phyloP scores from a whole-genome alignment of 2,888 invertebrate species.

The Venustoraphidia nigricollis region DNA sequence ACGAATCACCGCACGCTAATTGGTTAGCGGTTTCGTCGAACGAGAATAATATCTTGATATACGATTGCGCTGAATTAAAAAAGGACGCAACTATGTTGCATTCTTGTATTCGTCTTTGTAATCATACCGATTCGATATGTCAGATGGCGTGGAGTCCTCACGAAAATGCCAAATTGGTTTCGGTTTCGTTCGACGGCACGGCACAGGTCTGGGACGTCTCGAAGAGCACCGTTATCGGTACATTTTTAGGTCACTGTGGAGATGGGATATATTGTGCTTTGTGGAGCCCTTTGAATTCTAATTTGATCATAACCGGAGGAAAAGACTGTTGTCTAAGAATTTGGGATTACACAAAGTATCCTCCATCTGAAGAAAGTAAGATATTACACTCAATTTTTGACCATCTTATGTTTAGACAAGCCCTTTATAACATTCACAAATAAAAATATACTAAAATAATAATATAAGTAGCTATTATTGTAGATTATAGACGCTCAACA shows the following conservation, averaged over 20 bases:
- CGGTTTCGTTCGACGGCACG: conserved; percentile 52
- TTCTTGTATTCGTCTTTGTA: too few species aligned
- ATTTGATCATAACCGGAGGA: conserved; percentile 47
- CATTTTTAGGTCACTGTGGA: conserved; percentile 39
- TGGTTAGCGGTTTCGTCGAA: conserved; percentile 48
- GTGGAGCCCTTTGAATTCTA: conserved; percentile 49
- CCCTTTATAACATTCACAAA: too few species aligned
- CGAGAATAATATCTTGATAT: conserved; percentile 32
- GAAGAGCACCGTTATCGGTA: conserved; percentile 34
- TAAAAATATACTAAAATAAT: too few species aligned
- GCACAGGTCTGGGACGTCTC: conserved; percentile 51
- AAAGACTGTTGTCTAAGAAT: conserved; percentile 47
- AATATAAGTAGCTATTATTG: too few species aligned
- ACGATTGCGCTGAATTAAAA: conserved; percentile 23
- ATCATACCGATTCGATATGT: conserved; percentile 37
- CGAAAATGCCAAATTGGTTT: conserved; percentile 42
- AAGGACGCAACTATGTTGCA: background rate
- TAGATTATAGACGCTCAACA: too few species aligned
- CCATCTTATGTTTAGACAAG: too few species aligned
- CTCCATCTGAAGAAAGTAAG: conserved; percentile 21
- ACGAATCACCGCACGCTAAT: conserved; percentile 37
- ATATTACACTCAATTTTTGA: conserved; percentile 6
- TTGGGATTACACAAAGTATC: conserved; percentile 41
- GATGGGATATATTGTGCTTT: conserved; percentile 36
- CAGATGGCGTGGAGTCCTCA: conserved; percentile 55